A percentile compares a stretch with the other conserved stretches of the same genome.
phyloP scores from a whole-genome alignment of 2,113 vertebrate genomes.

The Spea bombifrons region DNA sequence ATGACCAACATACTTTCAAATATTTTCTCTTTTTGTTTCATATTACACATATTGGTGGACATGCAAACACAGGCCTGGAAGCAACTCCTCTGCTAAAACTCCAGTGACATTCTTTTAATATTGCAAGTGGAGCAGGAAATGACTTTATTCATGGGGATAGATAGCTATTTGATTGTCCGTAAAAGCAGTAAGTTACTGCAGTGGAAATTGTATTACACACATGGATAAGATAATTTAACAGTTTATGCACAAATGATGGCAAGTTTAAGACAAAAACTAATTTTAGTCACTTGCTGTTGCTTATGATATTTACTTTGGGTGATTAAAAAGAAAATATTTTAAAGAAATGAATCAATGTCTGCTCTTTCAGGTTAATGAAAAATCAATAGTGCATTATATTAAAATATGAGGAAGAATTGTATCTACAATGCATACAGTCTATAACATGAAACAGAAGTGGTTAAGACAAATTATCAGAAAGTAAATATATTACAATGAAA shows the following conservation, averaged over 20 bases:
- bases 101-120: slow-evolving; percentile 52
- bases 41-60: too few relatives aligned
- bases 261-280: slow-evolving; percentile 36
- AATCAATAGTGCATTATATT: not conserved
- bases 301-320: slow-evolving; percentile 31
- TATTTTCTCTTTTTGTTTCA: too few relatives aligned
- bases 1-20: too few relatives aligned
- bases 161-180: slow-evolving; percentile 47
- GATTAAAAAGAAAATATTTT: slow-evolving; percentile 11
- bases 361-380: slow-evolving; percentile 7
- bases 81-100: slow-evolving; percentile 41
- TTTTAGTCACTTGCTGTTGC: slow-evolving; percentile 30
- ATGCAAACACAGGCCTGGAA: not conserved
- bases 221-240: slow-evolving; percentile 22
- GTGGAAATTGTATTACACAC: slow-evolving; percentile 47
- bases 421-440: not conserved
- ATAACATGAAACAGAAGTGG: not conserved
- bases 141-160: slow-evolving; percentile 49
- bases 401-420: not conserved
- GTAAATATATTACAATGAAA: too few relatives aligned
- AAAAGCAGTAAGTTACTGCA: slow-evolving; percentile 46
- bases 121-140: slow-evolving; percentile 49
- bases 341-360: slow-evolving; percentile 24
- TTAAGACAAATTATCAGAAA: too few relatives aligned
- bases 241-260: slow-evolving; percentile 43